Percentiles rank a stretch among this genome's conserved stretches.
Conservation (phyloP, 2,113 vertebrate species). For the Hylia prasina region DNA sequence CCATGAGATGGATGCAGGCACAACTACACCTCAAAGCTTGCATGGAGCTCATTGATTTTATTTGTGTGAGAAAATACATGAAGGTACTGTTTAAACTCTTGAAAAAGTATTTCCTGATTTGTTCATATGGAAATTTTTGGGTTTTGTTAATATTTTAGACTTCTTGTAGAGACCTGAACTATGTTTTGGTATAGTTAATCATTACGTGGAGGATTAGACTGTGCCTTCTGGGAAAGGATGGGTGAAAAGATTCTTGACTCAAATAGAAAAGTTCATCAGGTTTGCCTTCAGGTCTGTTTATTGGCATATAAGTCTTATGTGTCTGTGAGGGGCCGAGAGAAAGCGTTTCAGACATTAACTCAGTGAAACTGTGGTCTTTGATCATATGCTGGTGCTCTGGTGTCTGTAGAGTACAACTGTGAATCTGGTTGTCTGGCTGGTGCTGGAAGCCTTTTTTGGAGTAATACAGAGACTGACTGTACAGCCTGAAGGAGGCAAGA, state of each 20-base stretch:
- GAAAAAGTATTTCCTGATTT: neutral
- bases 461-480: neutral
- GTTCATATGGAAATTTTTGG: neutral
- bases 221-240: neutral
- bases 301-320: fast-evolving
- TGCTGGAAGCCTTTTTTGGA: neutral
- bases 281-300: neutral
- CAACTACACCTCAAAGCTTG: neutral
- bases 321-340: neutral
- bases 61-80: neutral
- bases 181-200: neutral
- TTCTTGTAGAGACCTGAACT: neutral
- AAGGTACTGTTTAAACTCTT: neutral
- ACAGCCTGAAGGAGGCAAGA: neutral
- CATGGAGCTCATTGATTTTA: neutral
- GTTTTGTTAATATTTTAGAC: neutral
- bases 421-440: neutral
- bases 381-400: neutral
- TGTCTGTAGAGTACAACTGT: neutral
- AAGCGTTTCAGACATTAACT: neutral
- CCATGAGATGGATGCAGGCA: neutral
- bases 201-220: fast-evolving
- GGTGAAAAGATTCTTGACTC: neutral
- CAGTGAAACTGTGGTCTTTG: neutral
- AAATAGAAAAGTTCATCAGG: neutral